phyloP scores from a whole-genome alignment of 92 coral and sea anemone genomes.

The Actinostola sp. region DNA sequence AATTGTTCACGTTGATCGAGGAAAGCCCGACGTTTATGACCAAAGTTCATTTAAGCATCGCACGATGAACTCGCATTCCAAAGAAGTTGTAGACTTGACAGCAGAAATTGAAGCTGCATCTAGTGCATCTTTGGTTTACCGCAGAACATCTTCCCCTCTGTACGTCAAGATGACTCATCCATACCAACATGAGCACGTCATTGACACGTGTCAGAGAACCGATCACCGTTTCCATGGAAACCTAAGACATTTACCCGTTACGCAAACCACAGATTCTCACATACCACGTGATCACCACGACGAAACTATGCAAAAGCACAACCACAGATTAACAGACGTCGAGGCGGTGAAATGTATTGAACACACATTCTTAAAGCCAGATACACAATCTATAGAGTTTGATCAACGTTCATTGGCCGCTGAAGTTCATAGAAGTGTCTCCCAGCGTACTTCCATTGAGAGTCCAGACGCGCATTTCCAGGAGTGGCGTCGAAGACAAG shows the following conservation, averaged over 20 bases:
- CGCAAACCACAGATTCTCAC: slow-evolving; percentile 7
- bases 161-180: slow-evolving; percentile 12
- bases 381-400: slow-evolving; percentile 9
- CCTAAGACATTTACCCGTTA: slow-evolving; percentile 4
- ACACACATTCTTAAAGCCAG: neutral
- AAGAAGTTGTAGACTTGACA: slow-evolving; percentile 29
- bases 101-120: neutral
- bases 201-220: slow-evolving; percentile 8
- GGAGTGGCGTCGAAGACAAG: slow-evolving; percentile 78
- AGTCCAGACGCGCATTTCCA: slow-evolving; percentile 84
- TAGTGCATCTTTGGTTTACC: neutral
- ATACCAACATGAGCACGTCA: neutral
- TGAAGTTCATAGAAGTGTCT: slow-evolving; percentile 31
- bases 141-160: slow-evolving; percentile 4
- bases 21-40: neutral
- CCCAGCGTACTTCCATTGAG: slow-evolving; percentile 63
- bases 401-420: slow-evolving; percentile 2
- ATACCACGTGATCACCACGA: slow-evolving; percentile 11
- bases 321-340: neutral
- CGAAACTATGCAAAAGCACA: neutral
- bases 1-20: neutral
- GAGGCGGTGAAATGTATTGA: neutral
- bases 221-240: slow-evolving; percentile 8
- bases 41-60: neutral
- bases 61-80: neutral